Evolutionary conservation across 2,113 vertebrate species (phyloP), one percentile per base, ranked within the genome.

Genomic region (Daubentonia madagascariensis): DNA sequence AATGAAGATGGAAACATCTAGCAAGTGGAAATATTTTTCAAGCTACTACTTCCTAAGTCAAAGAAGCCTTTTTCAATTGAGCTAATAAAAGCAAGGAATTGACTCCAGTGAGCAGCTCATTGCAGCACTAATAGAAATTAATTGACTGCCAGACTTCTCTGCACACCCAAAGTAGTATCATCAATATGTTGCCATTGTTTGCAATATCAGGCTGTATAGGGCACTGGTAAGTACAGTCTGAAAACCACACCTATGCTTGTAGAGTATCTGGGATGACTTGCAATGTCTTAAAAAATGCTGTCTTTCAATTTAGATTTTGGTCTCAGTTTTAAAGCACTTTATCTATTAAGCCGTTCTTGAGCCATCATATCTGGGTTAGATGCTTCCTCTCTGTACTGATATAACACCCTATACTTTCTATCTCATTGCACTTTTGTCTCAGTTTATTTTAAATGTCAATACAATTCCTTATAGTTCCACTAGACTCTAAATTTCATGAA

Each of bases 51-150:
- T 81, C 4, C 35, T 86, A 67, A 76, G 28, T 79, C 20, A 61
- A 81, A 85, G n/a, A 81, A 75, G 5, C 12, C 11, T 78, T 91
- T 91, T 89, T 76, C 48, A 67, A 14, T 32, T 11, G 23, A 75
- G 18, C 65, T 79, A 67, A 85, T 43, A 86, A 92, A 90, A 85
- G 52, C n/a, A 65, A 86, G 7, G n/a, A 81, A 73, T 48, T 87
- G 73, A 91, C 48, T 65, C 45, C 63, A 45, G 57, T 43, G 37
- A 61, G 85, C 20, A 86, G 37, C 40, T 93, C 28, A 52, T 86
- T 95, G 65, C 22, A 76, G n/a, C 40, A n/a, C 54, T 91, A 79
- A 75, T 52, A 86, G 40, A 86, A 87, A 96, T 87, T 80, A 76
- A 30, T 67, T 90, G 85, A 61, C 37, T 90, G 63, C 37, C 59